Percentiles rank a stretch among this genome's conserved stretches.
These are phyloP conservation scores for Galemys pyrenaicus DNA, from an alignment of 2,113 vertebrate species.

Conservation along the genomic window DNA sequence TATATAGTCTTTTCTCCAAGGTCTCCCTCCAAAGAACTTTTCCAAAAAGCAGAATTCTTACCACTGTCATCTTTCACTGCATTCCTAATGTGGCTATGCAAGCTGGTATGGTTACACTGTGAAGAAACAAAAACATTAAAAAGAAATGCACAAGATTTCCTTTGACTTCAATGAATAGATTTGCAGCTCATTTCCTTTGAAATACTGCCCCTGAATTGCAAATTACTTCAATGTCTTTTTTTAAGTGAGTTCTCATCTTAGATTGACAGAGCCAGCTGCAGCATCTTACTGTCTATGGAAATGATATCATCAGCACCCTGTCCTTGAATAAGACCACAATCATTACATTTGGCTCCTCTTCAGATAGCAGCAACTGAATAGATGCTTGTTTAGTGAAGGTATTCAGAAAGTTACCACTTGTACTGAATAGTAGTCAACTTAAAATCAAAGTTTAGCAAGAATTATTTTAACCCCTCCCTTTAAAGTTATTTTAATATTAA, in stretches of 20 bases:
- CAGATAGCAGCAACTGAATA: not conserved
- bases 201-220: slow-evolving; percentile 46
- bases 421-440: fast-evolving
- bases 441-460: slow-evolving; percentile 5
- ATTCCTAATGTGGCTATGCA: not conserved
- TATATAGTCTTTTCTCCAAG: not conserved
- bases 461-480: not conserved
- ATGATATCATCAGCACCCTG: slow-evolving; percentile 53
- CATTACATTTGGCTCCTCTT: not conserved
- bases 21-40: not conserved
- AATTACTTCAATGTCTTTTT: slow-evolving; percentile 84
- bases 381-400: not conserved
- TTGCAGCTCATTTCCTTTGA: slow-evolving; percentile 73
- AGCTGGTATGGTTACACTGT: not conserved
- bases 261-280: slow-evolving; percentile 92
- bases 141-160: not conserved
- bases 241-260: slow-evolving; percentile 56
- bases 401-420: not conserved
- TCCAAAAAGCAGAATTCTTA: not conserved
- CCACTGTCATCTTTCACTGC: not conserved
- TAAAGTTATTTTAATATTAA: slow-evolving; percentile 29
- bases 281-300: slow-evolving; percentile 71
- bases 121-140: slow-evolving; percentile 8
- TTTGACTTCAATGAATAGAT: slow-evolving; percentile 54
- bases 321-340: slow-evolving; percentile 58